phyloP scores from a whole-genome alignment of 1,140 invertebrate genomes.

The Diplogasteroides magnus region DNA sequence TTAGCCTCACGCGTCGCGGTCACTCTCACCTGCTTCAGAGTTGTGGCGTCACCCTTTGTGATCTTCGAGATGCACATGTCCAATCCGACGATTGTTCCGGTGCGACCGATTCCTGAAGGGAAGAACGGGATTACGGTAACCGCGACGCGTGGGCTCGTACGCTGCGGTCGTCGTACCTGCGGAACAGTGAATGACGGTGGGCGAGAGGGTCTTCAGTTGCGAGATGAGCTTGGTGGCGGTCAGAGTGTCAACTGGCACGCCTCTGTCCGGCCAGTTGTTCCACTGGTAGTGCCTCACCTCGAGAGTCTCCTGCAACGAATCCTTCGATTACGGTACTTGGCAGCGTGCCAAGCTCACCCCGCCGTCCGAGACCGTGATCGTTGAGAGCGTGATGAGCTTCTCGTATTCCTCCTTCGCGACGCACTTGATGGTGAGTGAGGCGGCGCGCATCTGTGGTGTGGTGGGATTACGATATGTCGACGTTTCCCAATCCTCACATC shows the following conservation, averaged over 20 bases:
- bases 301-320: slow-evolving; percentile 13
- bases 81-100: slow-evolving; percentile 41
- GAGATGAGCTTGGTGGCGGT: slow-evolving; percentile 38
- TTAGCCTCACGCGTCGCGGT: background rate
- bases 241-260: slow-evolving; percentile 28
- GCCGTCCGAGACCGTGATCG: slow-evolving; percentile 24
- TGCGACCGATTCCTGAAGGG: slow-evolving; percentile 36
- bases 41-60: slow-evolving; percentile 26
- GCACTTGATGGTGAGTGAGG: slow-evolving; percentile 34
- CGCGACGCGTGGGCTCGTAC: background rate
- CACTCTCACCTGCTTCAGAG: slow-evolving; percentile 2
- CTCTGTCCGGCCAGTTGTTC: slow-evolving; percentile 43
- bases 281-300: slow-evolving; percentile 38
- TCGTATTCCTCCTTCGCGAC: slow-evolving; percentile 26
- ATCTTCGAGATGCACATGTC: slow-evolving; percentile 34
- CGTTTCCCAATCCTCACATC: slow-evolving; percentile 21
- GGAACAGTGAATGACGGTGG: slow-evolving; percentile 38
- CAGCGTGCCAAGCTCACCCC: too few species aligned
- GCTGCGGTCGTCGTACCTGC: slow-evolving; percentile 23
- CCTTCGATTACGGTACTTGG: background rate
- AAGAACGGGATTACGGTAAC: too few species aligned
- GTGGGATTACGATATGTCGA: slow-evolving; percentile 22
- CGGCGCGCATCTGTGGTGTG: slow-evolving; percentile 20
- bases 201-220: slow-evolving; percentile 40
- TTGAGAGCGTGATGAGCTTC: slow-evolving; percentile 22